Evolutionary conservation across 2,113 vertebrate species (phyloP).

Genomic region (Cromileptes altivelis): DNA sequence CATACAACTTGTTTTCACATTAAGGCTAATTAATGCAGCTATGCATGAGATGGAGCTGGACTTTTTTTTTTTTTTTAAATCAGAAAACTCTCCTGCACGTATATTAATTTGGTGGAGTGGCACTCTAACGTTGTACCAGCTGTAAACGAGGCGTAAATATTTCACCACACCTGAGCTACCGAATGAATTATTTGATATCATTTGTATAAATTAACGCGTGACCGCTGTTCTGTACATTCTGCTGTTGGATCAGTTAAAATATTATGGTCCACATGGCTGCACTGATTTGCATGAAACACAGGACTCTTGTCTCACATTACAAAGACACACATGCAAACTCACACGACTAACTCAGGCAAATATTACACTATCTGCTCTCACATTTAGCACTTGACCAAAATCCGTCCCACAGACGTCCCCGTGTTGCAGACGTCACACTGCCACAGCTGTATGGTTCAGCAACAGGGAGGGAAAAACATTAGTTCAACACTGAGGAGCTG

Average conservation of each 20-base stretch:
- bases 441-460: constrained; percentile 37
- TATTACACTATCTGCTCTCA: constrained; percentile 36
- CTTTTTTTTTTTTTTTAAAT: not conserved
- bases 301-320: constrained; percentile 12
- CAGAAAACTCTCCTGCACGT: constrained; percentile 1
- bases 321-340: constrained; percentile 44
- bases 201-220: constrained; percentile 21
- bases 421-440: constrained; percentile 38
- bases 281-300: constrained; percentile 33
- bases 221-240: constrained; percentile 28
- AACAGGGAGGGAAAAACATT: constrained; percentile 48
- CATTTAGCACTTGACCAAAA: constrained; percentile 59
- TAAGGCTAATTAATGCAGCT: constrained; percentile 16
- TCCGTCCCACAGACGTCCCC: constrained; percentile 46
- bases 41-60: not conserved
- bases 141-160: constrained; percentile 25
- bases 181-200: not conserved
- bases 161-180: constrained; percentile 51
- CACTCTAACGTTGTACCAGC: constrained; percentile 1
- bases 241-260: constrained; percentile 29
- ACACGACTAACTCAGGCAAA: constrained; percentile 38
- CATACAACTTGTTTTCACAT: constrained; percentile 10
- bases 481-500: constrained; percentile 58
- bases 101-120: constrained; percentile 1
- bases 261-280: constrained; percentile 1